phyloP scores from a whole-genome alignment of 2,113 vertebrate species.

The Poeciliopsis prolifica region DNA sequence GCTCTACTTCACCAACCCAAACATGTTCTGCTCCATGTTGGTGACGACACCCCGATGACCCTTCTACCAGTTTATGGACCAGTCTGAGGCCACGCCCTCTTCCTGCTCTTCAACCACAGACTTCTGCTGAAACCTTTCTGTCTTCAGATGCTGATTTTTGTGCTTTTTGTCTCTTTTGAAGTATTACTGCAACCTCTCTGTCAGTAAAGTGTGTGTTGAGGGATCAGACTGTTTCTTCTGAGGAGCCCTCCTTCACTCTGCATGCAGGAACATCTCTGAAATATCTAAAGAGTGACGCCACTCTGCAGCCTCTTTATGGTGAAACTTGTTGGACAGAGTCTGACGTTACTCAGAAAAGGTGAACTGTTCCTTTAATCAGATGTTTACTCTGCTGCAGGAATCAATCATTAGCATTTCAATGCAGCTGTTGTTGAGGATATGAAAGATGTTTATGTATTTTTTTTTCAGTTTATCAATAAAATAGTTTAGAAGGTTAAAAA shows the following conservation, averaged over 20 bases:
- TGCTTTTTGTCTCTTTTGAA: constrained; percentile 23
- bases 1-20: constrained; percentile 2
- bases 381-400: constrained; percentile 15
- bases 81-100: constrained; percentile 27
- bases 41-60: constrained; percentile 25
- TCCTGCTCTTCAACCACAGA: constrained; percentile 18
- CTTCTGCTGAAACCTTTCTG: constrained; percentile 30
- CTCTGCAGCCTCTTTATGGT: constrained; percentile 3
- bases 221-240: background rate
- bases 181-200: constrained; percentile 24
- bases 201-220: background rate
- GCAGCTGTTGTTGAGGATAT: constrained; percentile 52
- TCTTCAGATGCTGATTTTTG: constrained; percentile 38
- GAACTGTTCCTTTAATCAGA: constrained; percentile 20
- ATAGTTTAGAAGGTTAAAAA: constrained; percentile 43
- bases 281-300: constrained; percentile 4
- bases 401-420: constrained; percentile 56
- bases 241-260: background rate
- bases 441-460: constrained; percentile 42
- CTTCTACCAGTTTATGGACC: constrained; percentile 35
- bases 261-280: constrained; percentile 22
- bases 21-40: background rate
- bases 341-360: constrained; percentile 1
- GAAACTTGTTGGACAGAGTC: background rate
- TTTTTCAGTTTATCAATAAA: constrained; percentile 69